Percentiles rank a stretch among this genome's conserved stretches.
These are phyloP conservation scores for Platycheirus rosarum DNA, from an alignment of 2,888 invertebrate genomes.

Conservation along the genomic window DNA sequence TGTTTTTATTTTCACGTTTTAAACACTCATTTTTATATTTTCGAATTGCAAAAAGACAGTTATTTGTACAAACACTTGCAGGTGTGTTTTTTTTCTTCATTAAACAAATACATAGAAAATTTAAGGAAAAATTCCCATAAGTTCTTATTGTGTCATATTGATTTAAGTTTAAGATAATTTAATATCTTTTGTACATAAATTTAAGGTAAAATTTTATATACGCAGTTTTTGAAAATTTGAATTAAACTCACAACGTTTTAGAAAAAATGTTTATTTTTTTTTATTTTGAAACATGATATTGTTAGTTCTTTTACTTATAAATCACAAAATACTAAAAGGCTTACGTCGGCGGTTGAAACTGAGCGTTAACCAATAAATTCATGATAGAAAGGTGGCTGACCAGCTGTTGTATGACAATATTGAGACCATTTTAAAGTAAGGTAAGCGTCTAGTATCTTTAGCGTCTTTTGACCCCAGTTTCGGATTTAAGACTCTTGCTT, in stretches of 20 bases:
- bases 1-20: conserved; percentile 27
- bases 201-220: conserved; percentile 30
- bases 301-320: no score
- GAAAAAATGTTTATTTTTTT: neutral
- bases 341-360: no score
- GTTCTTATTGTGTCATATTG: conserved; percentile 70
- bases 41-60: conserved; percentile 24
- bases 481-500: no score
- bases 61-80: conserved; percentile 3
- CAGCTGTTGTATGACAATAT: no score
- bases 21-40: neutral
- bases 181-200: conserved; percentile 54
- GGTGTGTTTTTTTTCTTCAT: conserved; percentile 25
- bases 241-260: conserved; percentile 3
- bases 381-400: no score
- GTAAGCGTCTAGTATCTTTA: no score
- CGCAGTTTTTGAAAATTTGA: conserved; percentile 21
- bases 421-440: no score
- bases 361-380: no score
- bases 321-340: no score
- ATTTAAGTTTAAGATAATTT: conserved; percentile 54
- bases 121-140: conserved; percentile 48
- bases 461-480: no score
- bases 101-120: conserved; percentile 8
- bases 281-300: no score